These are phyloP conservation scores for Anthrax anthrax DNA, from an alignment of 2,888 invertebrate genomes.

Conservation along the genomic window DNA sequence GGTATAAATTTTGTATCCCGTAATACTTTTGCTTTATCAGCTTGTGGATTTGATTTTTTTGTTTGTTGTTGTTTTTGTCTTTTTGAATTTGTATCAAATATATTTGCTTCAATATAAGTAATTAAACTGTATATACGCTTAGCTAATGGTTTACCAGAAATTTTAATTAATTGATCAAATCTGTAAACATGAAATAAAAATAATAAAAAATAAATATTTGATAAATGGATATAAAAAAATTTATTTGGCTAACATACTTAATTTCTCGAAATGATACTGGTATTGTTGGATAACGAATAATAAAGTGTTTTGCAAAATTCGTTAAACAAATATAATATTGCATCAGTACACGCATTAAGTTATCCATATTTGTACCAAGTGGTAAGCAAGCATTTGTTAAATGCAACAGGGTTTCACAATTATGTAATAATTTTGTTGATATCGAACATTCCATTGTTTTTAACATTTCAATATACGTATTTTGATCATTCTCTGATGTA, in stretches of 20 bases:
- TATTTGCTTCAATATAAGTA: slow-evolving; percentile 39
- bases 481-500: slow-evolving; percentile 33
- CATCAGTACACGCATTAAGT: slow-evolving; percentile 40
- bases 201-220: neutral
- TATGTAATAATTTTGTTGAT: slow-evolving; percentile 42
- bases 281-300: slow-evolving; percentile 32
- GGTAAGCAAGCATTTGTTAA: slow-evolving; percentile 39
- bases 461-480: slow-evolving; percentile 34
- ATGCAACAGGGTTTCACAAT: slow-evolving; percentile 38
- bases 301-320: slow-evolving; percentile 45
- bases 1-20: slow-evolving; percentile 47
- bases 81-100: slow-evolving; percentile 12
- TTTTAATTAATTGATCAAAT: slow-evolving; percentile 37
- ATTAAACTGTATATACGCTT: slow-evolving; percentile 41
- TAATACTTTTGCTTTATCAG: slow-evolving; percentile 39
- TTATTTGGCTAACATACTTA: slow-evolving; percentile 16
- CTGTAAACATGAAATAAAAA: slow-evolving; percentile 19
- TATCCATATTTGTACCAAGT: slow-evolving; percentile 40
- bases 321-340: slow-evolving; percentile 40
- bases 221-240: neutral
- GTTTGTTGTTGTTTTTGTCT: too few relatives aligned
- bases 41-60: slow-evolving; percentile 28
- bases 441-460: slow-evolving; percentile 41
- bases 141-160: slow-evolving; percentile 41
- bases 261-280: slow-evolving; percentile 20